A percentile compares a stretch with the other conserved stretches of the same genome.
Evolutionary conservation across 2,113 vertebrate species (phyloP).

Genomic region (Alectura lathami): DNA sequence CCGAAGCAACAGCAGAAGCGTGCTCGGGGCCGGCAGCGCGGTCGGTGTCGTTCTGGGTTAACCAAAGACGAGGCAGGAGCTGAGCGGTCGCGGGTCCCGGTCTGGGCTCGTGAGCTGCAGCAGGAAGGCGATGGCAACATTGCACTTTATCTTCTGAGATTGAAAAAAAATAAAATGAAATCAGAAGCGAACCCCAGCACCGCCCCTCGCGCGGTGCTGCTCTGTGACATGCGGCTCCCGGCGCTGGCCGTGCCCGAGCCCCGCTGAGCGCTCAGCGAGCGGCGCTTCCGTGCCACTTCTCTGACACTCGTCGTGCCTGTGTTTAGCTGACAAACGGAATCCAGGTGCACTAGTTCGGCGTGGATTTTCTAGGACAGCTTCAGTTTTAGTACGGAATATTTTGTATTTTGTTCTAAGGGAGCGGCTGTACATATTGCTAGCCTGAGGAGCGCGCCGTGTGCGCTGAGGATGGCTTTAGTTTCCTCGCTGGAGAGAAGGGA

Average conservation of each 20-base stretch:
- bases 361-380: slow-evolving; percentile 21
- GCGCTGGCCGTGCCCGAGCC: too few species aligned
- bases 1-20: background rate
- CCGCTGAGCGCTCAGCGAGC: too few species aligned
- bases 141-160: background rate
- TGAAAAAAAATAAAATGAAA: too few species aligned
- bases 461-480: background rate
- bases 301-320: slow-evolving; percentile 37
- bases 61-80: too few species aligned
- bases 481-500: background rate
- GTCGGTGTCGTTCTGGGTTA: background rate
- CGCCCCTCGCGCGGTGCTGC: too few species aligned
- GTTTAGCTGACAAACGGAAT: background rate
- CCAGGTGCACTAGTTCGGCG: background rate
- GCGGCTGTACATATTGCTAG: background rate
- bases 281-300: slow-evolving; percentile 53
- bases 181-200: too few species aligned
- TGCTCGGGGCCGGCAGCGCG: too few species aligned
- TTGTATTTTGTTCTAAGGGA: background rate
- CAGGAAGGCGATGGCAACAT: background rate
- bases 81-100: too few species aligned
- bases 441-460: background rate
- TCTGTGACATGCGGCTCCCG: too few species aligned
- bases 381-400: background rate
- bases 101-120: too few species aligned